phyloP scores from a whole-genome alignment of 2,888 invertebrate species.

The Agrilus cyanescens region DNA sequence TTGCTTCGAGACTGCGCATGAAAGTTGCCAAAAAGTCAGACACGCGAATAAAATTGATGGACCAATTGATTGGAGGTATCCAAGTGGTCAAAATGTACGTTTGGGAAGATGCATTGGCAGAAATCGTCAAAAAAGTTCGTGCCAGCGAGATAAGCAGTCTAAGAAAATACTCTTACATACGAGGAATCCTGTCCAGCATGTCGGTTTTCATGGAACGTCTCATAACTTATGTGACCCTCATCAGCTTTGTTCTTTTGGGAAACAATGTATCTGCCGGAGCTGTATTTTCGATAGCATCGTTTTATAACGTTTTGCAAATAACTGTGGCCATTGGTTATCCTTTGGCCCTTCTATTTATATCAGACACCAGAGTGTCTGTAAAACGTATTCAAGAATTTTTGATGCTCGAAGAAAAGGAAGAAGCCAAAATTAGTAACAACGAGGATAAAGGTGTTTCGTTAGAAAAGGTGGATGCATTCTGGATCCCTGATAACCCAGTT shows the following conservation, averaged over 20 bases:
- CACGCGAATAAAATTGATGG: conserved; percentile 53
- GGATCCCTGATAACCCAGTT: conserved; percentile 19
- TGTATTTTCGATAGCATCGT: conserved; percentile 34
- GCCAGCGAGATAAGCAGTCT: conserved; percentile 17
- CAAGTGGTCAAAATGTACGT: conserved; percentile 65
- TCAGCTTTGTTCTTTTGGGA: conserved; percentile 58
- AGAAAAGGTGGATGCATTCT: conserved; percentile 23
- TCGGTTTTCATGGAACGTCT: conserved; percentile 74
- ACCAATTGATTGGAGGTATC: conserved; percentile 56
- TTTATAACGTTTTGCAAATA: conserved; percentile 37
- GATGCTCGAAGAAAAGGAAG: conserved; percentile 42
- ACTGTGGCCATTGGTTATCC: conserved; percentile 50
- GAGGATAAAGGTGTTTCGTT: conserved; percentile 8
- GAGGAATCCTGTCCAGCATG: conserved; percentile 53
- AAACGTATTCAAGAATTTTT: conserved; percentile 45
- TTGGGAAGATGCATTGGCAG: conserved; percentile 55
- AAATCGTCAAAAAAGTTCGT: conserved; percentile 12
- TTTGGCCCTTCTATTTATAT: conserved; percentile 42
- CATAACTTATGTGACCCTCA: conserved; percentile 65
- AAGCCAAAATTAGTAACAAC: too few relatives aligned
- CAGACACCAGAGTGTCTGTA: conserved; percentile 45
- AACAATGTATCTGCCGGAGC: conserved; percentile 42
- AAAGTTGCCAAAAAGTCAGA: conserved; percentile 42
- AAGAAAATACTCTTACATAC: conserved; percentile 42
- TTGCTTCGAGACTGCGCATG: conserved; percentile 22